Conservation (phyloP, 2,888 invertebrate species). For the Euzetes globulus region DNA sequence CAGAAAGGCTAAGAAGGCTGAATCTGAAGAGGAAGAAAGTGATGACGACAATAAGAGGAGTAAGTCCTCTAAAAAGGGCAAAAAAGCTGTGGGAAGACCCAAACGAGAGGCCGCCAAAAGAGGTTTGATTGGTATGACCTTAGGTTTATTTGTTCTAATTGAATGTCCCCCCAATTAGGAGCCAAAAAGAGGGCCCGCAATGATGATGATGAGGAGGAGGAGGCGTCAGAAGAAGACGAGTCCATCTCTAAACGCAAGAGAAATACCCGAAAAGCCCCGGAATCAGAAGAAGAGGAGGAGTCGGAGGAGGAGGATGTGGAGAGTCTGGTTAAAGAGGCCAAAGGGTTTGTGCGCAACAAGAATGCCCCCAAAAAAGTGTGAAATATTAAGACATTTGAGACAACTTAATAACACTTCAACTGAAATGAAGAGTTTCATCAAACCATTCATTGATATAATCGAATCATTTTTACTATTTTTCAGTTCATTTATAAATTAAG, state of each 20-base stretch:
- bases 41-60: conserved; percentile 16
- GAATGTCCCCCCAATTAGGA: too few species aligned
- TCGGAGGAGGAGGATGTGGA: conserved; percentile 41
- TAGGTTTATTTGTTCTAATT: too few species aligned
- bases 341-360: conserved; percentile 33
- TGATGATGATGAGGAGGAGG: conserved; percentile 36
- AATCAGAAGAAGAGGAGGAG: conserved; percentile 40
- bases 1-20: conserved; percentile 38
- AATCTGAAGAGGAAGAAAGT: conserved; percentile 32
- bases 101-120: conserved; percentile 35
- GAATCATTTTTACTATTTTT: conserved; percentile 11
- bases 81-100: conserved; percentile 29
- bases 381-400: too few species aligned
- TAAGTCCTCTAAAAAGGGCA: not conserved
- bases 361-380: conserved; percentile 24
- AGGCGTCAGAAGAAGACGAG: conserved; percentile 35
- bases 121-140: conserved; percentile 15
- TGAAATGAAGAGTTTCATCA: too few species aligned
- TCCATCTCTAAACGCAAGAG: conserved; percentile 20
- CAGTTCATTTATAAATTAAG: not conserved
- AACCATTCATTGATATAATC: conserved; percentile 8
- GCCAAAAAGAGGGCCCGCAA: conserved; percentile 28
- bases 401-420: too few species aligned
- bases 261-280: conserved; percentile 26
- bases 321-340: conserved; percentile 39